Evolutionary conservation across 2,113 vertebrate species (phyloP), one percentile per base, ranked within the genome.

Genomic region (Corvus cornix): DNA sequence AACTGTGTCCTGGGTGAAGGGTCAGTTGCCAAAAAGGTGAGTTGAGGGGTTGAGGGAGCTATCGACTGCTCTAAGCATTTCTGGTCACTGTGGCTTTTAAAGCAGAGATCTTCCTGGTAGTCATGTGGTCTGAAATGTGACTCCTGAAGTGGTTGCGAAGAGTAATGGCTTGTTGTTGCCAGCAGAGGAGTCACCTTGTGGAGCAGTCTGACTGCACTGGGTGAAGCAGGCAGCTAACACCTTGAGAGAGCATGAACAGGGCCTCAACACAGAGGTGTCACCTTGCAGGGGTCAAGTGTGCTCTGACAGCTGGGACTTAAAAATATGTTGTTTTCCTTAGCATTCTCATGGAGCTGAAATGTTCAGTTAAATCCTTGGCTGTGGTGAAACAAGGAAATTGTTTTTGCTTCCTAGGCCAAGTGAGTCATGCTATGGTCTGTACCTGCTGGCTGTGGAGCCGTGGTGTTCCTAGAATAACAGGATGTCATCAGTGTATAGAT

Each of bases 1-100:
- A 98, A 98, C 83, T 98, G 98, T 51, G 98, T 99, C 86, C 98
- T 99, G 81, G 98, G 98, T 13, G 99, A 99, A 94, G 99, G 99
- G 96, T 98, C 99, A 2, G 98, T 99, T 92, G 98, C 98, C 96
- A 98, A 99, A 97, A 99, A 99, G 98, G 99, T 99, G 95, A 76
- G 97, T 70, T 51, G 72, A 13, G 33, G 39, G 55, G 21, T 87
- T 0, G 3, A 86, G 75, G 76, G 94, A 89, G 78, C 14, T 6
- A 1, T 15, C 37, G 49, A 51, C 37, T 84, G 44, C 44, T 89
- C 55, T 4, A 5, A 43, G 15, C 1, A 2, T 48, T 93, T 94
- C 55, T 91, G 78, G 51, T 83, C 3, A 2, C n/a, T 83, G 63
- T 62, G 59, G 73, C 75, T 95, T 95, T 90, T 87, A 92, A 92